These are phyloP conservation scores for Periphyllus acericola DNA, from an alignment of 2,888 invertebrate species.

Conservation along the genomic window DNA sequence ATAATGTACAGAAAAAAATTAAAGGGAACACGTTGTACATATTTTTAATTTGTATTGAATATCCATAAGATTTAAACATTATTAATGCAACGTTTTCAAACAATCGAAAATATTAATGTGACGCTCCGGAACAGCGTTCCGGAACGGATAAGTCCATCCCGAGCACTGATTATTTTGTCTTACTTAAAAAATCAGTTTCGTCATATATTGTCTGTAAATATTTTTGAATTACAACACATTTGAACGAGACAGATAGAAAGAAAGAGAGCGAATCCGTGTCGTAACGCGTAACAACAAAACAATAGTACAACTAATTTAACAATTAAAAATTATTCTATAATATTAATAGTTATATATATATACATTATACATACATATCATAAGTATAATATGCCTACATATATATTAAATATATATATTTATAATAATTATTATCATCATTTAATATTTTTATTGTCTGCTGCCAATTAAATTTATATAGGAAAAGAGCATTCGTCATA, in stretches of 20 bases:
- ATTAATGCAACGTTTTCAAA: not conserved
- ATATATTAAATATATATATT: not conserved
- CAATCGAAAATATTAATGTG: not conserved
- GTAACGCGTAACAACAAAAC: conserved; percentile 37
- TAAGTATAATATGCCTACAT: not conserved
- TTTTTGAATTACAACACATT: conserved; percentile 9
- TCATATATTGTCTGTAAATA: conserved; percentile 9
- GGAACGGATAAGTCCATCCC: not conserved
- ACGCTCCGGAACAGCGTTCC: not conserved
- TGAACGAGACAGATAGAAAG: conserved; percentile 28
- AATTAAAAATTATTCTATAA: conserved; percentile 55
- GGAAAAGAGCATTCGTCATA: conserved; percentile 32
- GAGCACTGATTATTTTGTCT: conserved; percentile 43
- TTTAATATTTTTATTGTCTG: conserved; percentile 57
- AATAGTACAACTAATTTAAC: conserved; percentile 59
- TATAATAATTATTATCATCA: conserved; percentile 52
- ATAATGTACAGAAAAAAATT: not conserved
- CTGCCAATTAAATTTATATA: conserved; percentile 36
- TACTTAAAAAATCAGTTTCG: conserved; percentile 19
- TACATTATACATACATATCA: conserved; percentile 17
- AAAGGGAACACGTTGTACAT: not conserved
- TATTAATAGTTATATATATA: conserved; percentile 41
- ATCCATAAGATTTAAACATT: not conserved
- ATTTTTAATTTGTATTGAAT: too few relatives aligned
- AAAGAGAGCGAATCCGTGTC: conserved; percentile 40